Conservation (phyloP, 2,797 vertebrate genomes). For the Phylloscopus collybita region DNA sequence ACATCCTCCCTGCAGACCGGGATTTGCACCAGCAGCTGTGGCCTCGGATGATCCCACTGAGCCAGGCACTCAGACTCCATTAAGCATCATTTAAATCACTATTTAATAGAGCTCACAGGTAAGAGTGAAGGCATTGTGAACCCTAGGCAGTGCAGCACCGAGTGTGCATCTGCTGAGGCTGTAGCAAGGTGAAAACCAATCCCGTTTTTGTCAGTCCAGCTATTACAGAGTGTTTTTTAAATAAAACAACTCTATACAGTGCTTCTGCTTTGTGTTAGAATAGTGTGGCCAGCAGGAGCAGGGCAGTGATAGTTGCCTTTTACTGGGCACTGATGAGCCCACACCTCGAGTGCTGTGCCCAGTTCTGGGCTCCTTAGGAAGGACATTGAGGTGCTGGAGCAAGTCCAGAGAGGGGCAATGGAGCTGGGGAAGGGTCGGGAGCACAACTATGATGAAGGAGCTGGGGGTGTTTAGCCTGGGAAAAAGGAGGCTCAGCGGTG, state of each 20-base stretch:
- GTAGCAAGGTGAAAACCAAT: neutral
- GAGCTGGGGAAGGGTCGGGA: neutral
- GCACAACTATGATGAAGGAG: neutral
- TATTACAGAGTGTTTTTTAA: too few relatives aligned
- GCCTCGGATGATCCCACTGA: neutral
- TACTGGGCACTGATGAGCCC: neutral
- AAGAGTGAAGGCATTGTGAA: too few relatives aligned
- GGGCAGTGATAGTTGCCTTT: neutral
- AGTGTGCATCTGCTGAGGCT: rapidly evolving
- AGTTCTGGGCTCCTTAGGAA: neutral
- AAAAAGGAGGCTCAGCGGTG: neutral
- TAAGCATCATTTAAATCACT: neutral
- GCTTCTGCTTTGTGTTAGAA: neutral
- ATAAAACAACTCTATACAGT: rapidly evolving
- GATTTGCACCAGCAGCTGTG: neutral
- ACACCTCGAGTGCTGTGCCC: neutral
- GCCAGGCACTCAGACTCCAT: neutral
- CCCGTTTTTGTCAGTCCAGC: rapidly evolving
- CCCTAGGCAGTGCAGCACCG: neutral
- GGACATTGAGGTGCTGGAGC: neutral
- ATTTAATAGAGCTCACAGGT: rapidly evolving
- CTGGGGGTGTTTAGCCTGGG: neutral
- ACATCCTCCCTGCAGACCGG: neutral
- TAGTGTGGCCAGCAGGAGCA: neutral
- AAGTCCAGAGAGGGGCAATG: neutral